These are phyloP conservation scores for Armadillidium nasatum DNA, from an alignment of 1,140 invertebrate genomes.

Conservation along the genomic window DNA sequence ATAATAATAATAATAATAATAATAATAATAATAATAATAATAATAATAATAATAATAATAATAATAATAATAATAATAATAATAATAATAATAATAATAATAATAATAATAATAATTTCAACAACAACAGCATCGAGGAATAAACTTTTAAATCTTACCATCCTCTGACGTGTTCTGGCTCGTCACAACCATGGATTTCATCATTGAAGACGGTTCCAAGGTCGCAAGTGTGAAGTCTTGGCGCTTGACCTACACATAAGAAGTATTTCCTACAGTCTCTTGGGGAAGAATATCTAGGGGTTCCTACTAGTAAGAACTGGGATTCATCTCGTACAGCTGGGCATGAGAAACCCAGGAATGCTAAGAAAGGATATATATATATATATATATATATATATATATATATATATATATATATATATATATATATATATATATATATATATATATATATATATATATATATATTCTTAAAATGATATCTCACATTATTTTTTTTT, in stretches of 20 bases:
- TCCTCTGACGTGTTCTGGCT: slow-evolving; percentile 19
- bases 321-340: slow-evolving; percentile 18
- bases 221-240: slow-evolving; percentile 28
- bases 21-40: no score
- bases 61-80: no score
- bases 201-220: slow-evolving; percentile 26
- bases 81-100: no score
- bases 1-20: no score
- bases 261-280: slow-evolving; percentile 29
- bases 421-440: slow-evolving; percentile 21
- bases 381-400: neutral
- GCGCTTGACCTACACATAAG: slow-evolving; percentile 16
- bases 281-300: slow-evolving; percentile 18
- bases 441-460: slow-evolving; percentile 17
- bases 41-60: no score
- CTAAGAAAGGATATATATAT: neutral
- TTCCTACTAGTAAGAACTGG: slow-evolving; percentile 19
- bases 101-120: no score
- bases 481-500: neutral
- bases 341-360: slow-evolving; percentile 25
- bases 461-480: slow-evolving; percentile 16
- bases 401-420: slow-evolving; percentile 20
- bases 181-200: slow-evolving; percentile 21
- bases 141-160: neutral
- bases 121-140: no score